These are phyloP conservation scores for Ariolimax columbianus DNA, from an alignment of 2,888 invertebrate genomes.

Conservation along the genomic window DNA sequence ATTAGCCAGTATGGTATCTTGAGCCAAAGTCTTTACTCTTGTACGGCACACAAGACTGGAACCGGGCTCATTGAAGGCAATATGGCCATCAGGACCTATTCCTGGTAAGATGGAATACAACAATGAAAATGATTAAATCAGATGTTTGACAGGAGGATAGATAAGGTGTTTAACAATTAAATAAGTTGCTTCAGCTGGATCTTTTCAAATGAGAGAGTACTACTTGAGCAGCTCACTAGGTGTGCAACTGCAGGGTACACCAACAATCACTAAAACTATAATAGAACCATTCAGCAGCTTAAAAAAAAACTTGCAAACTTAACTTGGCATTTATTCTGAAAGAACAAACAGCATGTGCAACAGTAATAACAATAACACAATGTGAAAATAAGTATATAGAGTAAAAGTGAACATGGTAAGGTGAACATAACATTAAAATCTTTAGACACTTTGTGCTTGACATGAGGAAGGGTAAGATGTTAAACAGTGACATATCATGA, in stretches of 20 bases:
- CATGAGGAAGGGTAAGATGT: background rate
- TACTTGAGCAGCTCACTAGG: no score
- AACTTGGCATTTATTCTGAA: no score
- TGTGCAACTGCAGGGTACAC: no score
- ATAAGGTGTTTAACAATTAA: background rate
- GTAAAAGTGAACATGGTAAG: no score
- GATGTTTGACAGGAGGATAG: background rate
- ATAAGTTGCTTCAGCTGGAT: no score
- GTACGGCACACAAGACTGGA: conserved; percentile 97
- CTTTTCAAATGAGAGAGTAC: no score
- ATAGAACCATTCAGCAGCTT: no score
- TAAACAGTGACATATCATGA: background rate
- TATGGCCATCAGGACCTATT: conserved; percentile 99
- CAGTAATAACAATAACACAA: no score
- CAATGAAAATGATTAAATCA: background rate
- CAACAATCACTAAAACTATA: no score
- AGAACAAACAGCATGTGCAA: no score
- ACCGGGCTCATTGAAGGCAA: conserved; percentile 99
- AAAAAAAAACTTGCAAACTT: no score
- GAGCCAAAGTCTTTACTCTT: conserved; percentile 96
- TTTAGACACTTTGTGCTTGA: background rate
- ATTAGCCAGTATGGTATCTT: conserved; percentile 97
- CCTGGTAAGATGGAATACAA: conserved; percentile 81
- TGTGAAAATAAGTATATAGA: no score
- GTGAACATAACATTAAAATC: background rate